These are phyloP conservation scores for Brenthis daphne DNA, from an alignment of 2,888 invertebrate genomes.

Conservation along the genomic window DNA sequence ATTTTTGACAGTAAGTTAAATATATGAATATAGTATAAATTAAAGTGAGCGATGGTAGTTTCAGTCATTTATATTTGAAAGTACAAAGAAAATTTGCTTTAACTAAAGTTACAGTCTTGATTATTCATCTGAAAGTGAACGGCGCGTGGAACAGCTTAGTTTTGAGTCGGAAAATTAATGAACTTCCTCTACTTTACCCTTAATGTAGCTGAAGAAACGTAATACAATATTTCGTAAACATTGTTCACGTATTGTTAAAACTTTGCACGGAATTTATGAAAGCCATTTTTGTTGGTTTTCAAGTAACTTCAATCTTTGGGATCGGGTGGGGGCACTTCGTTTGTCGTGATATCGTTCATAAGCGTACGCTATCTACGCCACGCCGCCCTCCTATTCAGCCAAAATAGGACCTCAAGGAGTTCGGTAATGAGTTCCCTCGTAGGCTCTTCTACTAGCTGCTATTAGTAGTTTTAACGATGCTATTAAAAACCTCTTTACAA, in stretches of 20 bases:
- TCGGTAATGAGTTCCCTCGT: conserved; percentile 77
- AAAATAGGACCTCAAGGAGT: conserved; percentile 79
- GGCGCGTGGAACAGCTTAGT: conserved; percentile 37
- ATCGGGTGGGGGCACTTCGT: conserved; percentile 62
- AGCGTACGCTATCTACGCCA: conserved; percentile 69
- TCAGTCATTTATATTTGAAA: conserved; percentile 20
- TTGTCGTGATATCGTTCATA: conserved; percentile 78
- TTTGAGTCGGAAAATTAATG: conserved; percentile 38
- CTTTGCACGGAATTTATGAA: conserved; percentile 27
- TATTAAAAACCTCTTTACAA: conserved; percentile 58
- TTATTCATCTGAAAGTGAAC: conserved; percentile 39
- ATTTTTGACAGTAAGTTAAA: background rate
- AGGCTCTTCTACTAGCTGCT: conserved; percentile 58
- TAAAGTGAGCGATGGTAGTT: conserved; percentile 1
- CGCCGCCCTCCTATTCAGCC: conserved; percentile 71
- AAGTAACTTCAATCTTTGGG: conserved; percentile 44
- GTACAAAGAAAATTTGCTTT: conserved; percentile 36
- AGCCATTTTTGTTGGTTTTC: conserved; percentile 34
- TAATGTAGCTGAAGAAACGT: conserved; percentile 34
- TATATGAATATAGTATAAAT: background rate
- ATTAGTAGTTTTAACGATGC: conserved; percentile 63
- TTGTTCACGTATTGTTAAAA: conserved; percentile 31
- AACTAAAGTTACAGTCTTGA: conserved; percentile 37
- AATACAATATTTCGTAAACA: conserved; percentile 35
- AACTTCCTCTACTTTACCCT: conserved; percentile 37